A percentile compares a stretch with the other conserved stretches of the same genome.
Evolutionary conservation across 2,113 vertebrate genomes (phyloP).

Genomic region (Apteryx mantelli): DNA sequence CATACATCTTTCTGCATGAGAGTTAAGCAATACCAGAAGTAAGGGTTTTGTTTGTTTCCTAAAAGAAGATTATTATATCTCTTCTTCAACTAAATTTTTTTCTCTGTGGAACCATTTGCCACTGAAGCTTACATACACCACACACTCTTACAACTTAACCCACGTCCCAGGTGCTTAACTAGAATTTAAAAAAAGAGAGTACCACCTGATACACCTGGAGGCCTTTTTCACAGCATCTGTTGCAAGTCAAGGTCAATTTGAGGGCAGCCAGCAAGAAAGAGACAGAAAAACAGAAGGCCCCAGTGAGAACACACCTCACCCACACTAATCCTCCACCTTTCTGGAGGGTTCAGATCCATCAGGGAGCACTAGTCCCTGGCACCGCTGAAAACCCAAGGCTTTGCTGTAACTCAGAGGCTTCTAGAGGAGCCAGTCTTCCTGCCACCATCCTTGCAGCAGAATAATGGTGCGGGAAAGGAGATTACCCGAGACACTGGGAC

Average conservation of each 20-base stretch:
- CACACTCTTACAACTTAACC: background rate
- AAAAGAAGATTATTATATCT: background rate
- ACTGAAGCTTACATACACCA: background rate
- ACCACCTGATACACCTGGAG: background rate
- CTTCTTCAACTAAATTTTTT: background rate
- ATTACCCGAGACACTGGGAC: background rate
- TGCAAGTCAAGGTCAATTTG: background rate
- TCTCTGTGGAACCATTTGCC: background rate
- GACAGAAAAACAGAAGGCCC: background rate
- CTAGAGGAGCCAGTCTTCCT: background rate
- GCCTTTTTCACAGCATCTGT: background rate
- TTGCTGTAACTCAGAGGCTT: fast-evolving
- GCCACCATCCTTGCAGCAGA: background rate
- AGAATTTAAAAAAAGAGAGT: background rate
- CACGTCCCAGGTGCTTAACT: background rate
- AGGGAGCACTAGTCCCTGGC: background rate
- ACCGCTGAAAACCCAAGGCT: background rate
- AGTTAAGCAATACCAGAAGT: background rate
- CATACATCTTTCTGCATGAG: background rate
- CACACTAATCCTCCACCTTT: background rate
- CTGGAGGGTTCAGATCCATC: background rate
- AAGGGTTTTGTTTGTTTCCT: background rate
- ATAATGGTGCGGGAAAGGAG: background rate
- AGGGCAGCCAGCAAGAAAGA: background rate
- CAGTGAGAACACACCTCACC: background rate